phyloP scores from a whole-genome alignment of 2,888 invertebrate species.

The Hylaea fasciaria region DNA sequence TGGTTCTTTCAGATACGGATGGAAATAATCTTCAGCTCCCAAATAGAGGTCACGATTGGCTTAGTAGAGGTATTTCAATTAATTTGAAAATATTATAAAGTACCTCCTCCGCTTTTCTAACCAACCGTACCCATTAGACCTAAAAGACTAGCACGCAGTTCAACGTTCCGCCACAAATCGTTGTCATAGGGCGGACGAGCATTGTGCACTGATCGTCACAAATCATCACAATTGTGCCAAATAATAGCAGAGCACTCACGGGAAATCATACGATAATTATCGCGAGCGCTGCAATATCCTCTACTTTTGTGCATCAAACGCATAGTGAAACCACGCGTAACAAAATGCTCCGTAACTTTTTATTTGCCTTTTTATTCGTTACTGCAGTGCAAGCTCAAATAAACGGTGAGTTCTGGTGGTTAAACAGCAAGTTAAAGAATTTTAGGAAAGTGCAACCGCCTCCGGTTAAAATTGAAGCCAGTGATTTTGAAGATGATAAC shows the following conservation, averaged over 20 bases:
- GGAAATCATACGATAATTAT: slow-evolving; percentile 64
- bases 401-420: slow-evolving; percentile 78
- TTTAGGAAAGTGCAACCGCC: slow-evolving; percentile 54
- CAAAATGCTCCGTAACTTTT: slow-evolving; percentile 55
- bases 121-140: slow-evolving; percentile 43
- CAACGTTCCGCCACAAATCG: slow-evolving; percentile 54
- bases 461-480: slow-evolving; percentile 63
- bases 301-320: slow-evolving; percentile 57
- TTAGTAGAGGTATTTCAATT: too few relatives aligned
- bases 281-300: slow-evolving; percentile 69
- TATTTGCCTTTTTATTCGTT: slow-evolving; percentile 50
- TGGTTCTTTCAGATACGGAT: too few relatives aligned
- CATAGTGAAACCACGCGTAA: slow-evolving; percentile 40
- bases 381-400: slow-evolving; percentile 61
- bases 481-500: slow-evolving; percentile 70
- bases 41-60: too few relatives aligned
- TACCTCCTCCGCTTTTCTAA: not conserved
- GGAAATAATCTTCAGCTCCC: too few relatives aligned
- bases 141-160: slow-evolving; percentile 49
- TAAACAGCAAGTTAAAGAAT: slow-evolving; percentile 63
- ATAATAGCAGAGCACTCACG: slow-evolving; percentile 64
- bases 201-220: slow-evolving; percentile 52
- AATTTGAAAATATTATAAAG: too few relatives aligned
- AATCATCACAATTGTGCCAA: slow-evolving; percentile 65
- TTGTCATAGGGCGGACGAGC: slow-evolving; percentile 56